These are phyloP conservation scores for Rhamnusium bicolor DNA, from an alignment of 2,888 invertebrate species.

Conservation along the genomic window DNA sequence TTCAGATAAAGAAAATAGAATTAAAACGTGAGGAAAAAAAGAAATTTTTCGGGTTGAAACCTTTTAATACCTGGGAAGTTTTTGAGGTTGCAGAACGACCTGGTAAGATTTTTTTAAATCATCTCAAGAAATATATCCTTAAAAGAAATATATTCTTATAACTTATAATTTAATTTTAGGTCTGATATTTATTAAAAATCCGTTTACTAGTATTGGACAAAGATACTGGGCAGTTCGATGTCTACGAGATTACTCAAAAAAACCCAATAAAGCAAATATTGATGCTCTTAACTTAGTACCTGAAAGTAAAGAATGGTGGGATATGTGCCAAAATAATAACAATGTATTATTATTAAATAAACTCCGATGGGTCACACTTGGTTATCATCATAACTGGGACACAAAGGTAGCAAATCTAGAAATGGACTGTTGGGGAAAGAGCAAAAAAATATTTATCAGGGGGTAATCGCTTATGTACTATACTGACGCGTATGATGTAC, in stretches of 20 bases:
- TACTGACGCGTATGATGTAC: no score
- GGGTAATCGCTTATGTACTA: no score
- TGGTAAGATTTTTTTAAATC: slow-evolving; percentile 68
- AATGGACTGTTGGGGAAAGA: no score
- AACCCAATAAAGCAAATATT: slow-evolving; percentile 82
- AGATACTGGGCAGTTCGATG: slow-evolving; percentile 88
- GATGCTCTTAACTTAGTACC: slow-evolving; percentile 72
- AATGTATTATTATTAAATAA: slow-evolving; percentile 69
- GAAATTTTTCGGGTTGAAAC: slow-evolving; percentile 69
- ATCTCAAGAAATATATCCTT: background rate
- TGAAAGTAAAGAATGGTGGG: slow-evolving; percentile 78
- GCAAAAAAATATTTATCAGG: no score
- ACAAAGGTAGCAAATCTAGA: slow-evolving; percentile 80
- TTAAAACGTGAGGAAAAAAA: slow-evolving; percentile 43
- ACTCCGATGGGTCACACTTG: slow-evolving; percentile 95
- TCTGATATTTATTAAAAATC: slow-evolving; percentile 86
- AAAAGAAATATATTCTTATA: no score
- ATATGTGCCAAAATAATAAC: slow-evolving; percentile 70
- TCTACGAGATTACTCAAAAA: slow-evolving; percentile 82
- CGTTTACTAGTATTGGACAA: slow-evolving; percentile 85
- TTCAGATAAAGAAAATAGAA: slow-evolving; percentile 65
- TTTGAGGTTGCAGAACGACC: slow-evolving; percentile 77
- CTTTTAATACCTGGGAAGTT: slow-evolving; percentile 76
- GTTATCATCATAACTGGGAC: slow-evolving; percentile 99
- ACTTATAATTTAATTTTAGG: slow-evolving; percentile 73